Conservation (phyloP, 2,888 invertebrate species). For the Leucophenga montana region DNA sequence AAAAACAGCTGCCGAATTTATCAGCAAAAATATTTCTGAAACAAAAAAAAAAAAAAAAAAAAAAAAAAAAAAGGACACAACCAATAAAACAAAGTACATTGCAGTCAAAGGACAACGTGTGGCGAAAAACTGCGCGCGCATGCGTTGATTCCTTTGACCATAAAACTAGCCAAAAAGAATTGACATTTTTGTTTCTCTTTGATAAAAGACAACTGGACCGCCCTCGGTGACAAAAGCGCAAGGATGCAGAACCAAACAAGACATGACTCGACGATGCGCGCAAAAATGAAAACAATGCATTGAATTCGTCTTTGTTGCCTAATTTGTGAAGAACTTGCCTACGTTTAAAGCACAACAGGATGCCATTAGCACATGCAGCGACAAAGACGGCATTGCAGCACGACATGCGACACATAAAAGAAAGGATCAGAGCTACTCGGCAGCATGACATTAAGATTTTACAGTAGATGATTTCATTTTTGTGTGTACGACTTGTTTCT, state of each 20-base stretch:
- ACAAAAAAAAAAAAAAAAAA: constrained; percentile 37
- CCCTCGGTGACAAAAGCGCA: constrained; percentile 40
- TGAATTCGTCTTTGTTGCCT: constrained; percentile 45
- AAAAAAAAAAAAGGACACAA: constrained; percentile 37
- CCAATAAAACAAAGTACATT: constrained; percentile 37
- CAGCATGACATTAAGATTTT: constrained; percentile 61
- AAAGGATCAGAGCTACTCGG: background rate
- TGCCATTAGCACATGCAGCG: constrained; percentile 32
- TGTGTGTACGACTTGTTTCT: too few species aligned
- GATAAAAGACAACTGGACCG: constrained; percentile 51
- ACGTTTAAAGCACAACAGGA: constrained; percentile 52
- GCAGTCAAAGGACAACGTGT: constrained; percentile 5
- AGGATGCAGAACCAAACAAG: background rate
- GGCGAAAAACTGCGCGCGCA: background rate
- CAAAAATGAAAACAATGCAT: constrained; percentile 31
- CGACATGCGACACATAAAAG: constrained; percentile 4
- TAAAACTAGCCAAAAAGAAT: constrained; percentile 51
- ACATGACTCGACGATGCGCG: background rate
- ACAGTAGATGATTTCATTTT: constrained; percentile 61
- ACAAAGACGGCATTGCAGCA: background rate
- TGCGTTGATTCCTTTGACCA: constrained; percentile 51
- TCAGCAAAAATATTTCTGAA: background rate
- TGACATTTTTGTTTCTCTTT: constrained; percentile 37
- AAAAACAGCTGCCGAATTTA: constrained; percentile 53
- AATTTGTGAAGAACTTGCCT: constrained; percentile 64